Conservation (phyloP, 2,113 vertebrate species). For the Vombatus ursinus region DNA sequence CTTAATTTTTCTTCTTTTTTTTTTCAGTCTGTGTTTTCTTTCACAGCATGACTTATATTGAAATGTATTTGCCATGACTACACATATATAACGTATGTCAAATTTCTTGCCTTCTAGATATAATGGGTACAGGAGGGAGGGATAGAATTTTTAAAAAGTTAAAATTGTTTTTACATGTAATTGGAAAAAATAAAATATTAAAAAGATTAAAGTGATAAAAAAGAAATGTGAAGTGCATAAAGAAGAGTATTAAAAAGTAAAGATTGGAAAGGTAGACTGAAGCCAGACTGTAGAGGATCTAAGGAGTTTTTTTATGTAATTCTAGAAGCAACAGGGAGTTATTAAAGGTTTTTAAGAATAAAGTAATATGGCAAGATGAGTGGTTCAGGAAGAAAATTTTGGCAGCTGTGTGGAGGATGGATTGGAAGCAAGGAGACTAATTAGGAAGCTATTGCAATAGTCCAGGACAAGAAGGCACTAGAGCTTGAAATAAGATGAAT, state of each 20-base stretch:
- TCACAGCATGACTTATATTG: no score
- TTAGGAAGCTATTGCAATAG: neutral
- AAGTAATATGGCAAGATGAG: neutral
- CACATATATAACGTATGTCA: no score
- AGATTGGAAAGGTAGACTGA: neutral
- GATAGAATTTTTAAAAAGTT: no score
- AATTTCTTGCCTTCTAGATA: no score
- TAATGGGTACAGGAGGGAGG: no score
- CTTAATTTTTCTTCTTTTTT: no score
- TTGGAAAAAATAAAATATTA: no score
- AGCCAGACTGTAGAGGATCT: neutral
- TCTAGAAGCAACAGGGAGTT: neutral
- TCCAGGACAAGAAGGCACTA: neutral
- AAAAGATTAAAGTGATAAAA: no score
- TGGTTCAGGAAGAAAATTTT: neutral
- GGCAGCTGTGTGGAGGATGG: neutral
- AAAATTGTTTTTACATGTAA: no score
- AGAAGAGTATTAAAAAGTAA: neutral
- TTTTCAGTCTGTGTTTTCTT: no score
- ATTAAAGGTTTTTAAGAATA: neutral
- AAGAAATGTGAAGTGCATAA: neutral
- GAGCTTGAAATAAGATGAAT: neutral
- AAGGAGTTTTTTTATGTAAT: neutral
- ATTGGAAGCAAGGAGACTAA: no score
- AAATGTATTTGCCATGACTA: no score